Base-by-base conservation (phyloP, 2,797 vertebrate species). In the Phalloptychus januarius region DNA sequence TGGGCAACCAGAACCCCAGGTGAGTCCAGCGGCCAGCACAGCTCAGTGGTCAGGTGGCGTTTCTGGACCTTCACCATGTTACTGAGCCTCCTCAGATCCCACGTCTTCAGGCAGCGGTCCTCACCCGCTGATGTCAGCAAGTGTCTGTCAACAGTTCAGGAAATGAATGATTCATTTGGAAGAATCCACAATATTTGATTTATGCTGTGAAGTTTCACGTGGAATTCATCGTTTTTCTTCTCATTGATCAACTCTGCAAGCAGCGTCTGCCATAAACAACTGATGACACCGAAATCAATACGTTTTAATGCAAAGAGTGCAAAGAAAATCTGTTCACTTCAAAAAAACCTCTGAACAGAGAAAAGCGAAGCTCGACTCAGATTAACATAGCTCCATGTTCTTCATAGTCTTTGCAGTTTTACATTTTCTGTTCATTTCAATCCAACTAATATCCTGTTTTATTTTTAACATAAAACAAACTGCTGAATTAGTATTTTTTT, bases 71-170 rank as follows among this genome's bases (percentile, higher is more conserved):
- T 96, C 88, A 97, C 81, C 31, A 97, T 97, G 58, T 95, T 91
- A 0, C 95, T 94, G 28, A 94, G 94, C 76, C 96, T 95, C 33
- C 95, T 95, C 83, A 99, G 88, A 45, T 99, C 97, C 98, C 98
- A 99, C 61, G 97, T 96, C 92, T 99, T 99, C 86, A 97, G 89
- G 80, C 94, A 96, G 52, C 98, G 97, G 80, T 99, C 98, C 0
- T 95, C 97, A 18, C 98, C 97, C 0, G 96, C 96, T 0, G 98
- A 97, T 85, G 95, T 97, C 91, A 99, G 81, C 90, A 98, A 94
- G 86, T 96, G 82, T 79, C 98, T 99, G 90, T n/a, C 10, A 46
- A 54, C 44, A 48, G 44, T 28, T 18, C 36, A 31, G 78, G 4
- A 71, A n/a, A 45, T 36, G 1, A 28, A 12, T 56, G 16, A 72